These are phyloP conservation scores for Hipposideros larvatus DNA, from an alignment of 2,797 vertebrate species.

Conservation along the genomic window DNA sequence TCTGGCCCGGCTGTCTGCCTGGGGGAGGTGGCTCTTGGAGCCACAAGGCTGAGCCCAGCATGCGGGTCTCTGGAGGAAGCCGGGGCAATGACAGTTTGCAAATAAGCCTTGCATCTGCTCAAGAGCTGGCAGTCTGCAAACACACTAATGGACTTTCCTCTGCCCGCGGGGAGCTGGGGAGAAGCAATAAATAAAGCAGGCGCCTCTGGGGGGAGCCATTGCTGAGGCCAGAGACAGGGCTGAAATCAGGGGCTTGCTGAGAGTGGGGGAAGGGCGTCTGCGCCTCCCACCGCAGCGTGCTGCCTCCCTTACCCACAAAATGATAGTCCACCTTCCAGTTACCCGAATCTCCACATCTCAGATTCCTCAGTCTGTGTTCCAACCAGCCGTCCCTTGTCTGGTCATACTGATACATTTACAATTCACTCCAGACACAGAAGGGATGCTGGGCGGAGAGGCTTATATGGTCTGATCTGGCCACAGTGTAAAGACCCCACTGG, in stretches of 20 bases:
- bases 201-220: conserved; percentile 49
- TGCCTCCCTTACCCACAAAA: background rate
- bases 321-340: background rate
- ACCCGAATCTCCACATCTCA: background rate
- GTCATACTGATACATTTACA: background rate
- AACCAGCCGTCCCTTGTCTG: background rate
- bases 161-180: conserved; percentile 19
- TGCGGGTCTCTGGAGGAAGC: conserved; percentile 57
- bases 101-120: conserved; percentile 71
- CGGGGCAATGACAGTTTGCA: conserved; percentile 69
- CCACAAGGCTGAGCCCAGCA: conserved; percentile 61
- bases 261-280: background rate
- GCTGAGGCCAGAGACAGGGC: background rate
- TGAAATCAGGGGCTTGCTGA: background rate
- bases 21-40: conserved; percentile 59
- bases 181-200: conserved; percentile 64
- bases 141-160: conserved; percentile 63
- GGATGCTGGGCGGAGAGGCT: background rate
- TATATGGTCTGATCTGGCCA: background rate
- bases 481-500: background rate
- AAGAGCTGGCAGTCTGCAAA: conserved; percentile 59
- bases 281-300: background rate
- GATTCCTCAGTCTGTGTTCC: background rate
- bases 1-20: conserved; percentile 51
- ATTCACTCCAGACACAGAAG: background rate